phyloP scores from a whole-genome alignment of 2,797 vertebrate species.

The Tinamus major region DNA sequence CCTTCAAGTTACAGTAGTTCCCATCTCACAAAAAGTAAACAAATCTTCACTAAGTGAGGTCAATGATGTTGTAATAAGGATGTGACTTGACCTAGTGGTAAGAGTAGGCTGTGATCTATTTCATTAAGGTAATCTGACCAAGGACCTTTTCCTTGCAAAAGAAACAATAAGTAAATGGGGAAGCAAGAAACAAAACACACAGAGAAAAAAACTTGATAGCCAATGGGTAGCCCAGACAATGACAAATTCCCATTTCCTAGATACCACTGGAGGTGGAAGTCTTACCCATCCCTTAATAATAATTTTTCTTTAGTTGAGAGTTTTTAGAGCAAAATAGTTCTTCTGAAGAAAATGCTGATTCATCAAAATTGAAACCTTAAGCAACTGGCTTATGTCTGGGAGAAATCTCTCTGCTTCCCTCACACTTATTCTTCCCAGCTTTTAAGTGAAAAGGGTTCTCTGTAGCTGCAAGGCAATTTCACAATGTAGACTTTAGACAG shows the following conservation, averaged over 20 bases:
- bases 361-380: background rate
- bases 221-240: background rate
- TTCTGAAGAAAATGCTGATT: background rate
- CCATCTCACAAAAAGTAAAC: background rate
- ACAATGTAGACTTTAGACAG: background rate
- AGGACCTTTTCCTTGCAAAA: background rate
- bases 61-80: background rate
- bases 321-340: background rate
- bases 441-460: background rate
- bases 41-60: background rate
- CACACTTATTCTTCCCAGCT: background rate
- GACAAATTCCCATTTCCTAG: background rate
- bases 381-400: background rate
- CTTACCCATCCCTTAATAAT: background rate
- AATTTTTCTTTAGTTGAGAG: background rate
- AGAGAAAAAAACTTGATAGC: background rate
- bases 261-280: background rate
- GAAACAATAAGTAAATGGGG: background rate
- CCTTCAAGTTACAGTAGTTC: background rate
- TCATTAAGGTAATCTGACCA: background rate
- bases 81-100: background rate
- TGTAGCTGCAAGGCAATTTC: slow-evolving; percentile 21
- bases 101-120: background rate
- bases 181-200: background rate
- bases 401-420: background rate